Evolutionary conservation across 2,888 invertebrate species (phyloP).

Genomic region (Calliopum simillimum): DNA sequence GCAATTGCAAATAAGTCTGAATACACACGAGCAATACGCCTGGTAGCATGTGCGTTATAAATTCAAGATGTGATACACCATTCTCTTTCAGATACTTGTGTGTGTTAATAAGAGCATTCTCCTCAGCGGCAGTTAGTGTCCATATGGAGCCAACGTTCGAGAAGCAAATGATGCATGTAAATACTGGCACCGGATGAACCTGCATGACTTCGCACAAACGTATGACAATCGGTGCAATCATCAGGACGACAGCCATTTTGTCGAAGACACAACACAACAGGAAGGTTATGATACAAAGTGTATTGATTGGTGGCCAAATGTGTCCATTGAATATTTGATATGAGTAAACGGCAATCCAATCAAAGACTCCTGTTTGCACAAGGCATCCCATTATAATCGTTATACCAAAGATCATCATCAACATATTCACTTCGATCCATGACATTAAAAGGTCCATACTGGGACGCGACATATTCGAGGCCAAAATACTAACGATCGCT

Average conservation of each 20-base stretch:
- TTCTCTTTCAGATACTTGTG: slow-evolving; percentile 18
- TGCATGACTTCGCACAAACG: slow-evolving; percentile 47
- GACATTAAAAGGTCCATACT: slow-evolving; percentile 35
- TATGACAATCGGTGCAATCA: slow-evolving; percentile 44
- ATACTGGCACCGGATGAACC: slow-evolving; percentile 44
- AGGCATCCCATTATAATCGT: slow-evolving; percentile 43
- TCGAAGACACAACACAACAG: slow-evolving; percentile 35
- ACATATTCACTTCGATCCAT: slow-evolving; percentile 42
- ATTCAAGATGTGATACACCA: slow-evolving; percentile 1
- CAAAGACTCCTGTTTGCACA: slow-evolving; percentile 45
- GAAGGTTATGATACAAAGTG: slow-evolving; percentile 24
- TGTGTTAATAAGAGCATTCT: slow-evolving; percentile 29
- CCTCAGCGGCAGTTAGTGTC: slow-evolving; percentile 36
- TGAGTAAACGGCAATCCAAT: slow-evolving; percentile 42
- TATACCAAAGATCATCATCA: slow-evolving; percentile 44
- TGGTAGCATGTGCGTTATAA: slow-evolving; percentile 43
- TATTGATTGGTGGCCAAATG: slow-evolving; percentile 48
- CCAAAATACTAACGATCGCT: slow-evolving; percentile 39
- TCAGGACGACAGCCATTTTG: slow-evolving; percentile 41
- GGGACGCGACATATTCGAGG: slow-evolving; percentile 38
- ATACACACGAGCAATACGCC: slow-evolving; percentile 38
- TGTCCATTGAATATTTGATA: slow-evolving; percentile 47
- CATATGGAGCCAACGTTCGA: slow-evolving; percentile 43
- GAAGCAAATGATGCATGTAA: slow-evolving; percentile 44
- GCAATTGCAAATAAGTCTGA: slow-evolving; percentile 44